A percentile compares a stretch with the other conserved stretches of the same genome.
These are phyloP conservation scores for Apodemia zela DNA, from an alignment of 2,888 invertebrate species.

Conservation along the genomic window DNA sequence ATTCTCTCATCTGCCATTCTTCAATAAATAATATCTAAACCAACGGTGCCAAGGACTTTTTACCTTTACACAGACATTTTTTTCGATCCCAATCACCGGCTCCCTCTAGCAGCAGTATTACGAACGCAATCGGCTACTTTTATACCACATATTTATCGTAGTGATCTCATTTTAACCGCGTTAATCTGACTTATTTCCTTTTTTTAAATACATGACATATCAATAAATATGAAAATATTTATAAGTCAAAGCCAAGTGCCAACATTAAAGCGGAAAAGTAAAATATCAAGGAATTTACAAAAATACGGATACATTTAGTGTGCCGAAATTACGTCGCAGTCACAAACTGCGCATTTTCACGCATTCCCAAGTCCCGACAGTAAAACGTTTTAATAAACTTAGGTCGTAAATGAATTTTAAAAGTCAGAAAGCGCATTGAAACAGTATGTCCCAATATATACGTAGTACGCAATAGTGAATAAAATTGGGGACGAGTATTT, in stretches of 20 bases:
- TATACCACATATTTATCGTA: too few species aligned
- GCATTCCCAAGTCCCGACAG: conserved; percentile 24
- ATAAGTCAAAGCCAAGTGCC: neutral
- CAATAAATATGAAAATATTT: neutral
- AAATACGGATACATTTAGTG: neutral
- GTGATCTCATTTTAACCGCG: too few species aligned
- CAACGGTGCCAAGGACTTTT: too few species aligned
- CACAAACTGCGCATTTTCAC: conserved; percentile 38
- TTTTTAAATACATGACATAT: neutral
- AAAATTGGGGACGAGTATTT: conserved; percentile 61
- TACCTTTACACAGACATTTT: too few species aligned
- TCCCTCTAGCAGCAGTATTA: too few species aligned
- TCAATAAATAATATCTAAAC: too few species aligned
- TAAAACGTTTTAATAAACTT: conserved; percentile 24
- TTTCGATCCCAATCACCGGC: too few species aligned
- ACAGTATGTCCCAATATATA: conserved; percentile 53
- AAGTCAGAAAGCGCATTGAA: conserved; percentile 58
- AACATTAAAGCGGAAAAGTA: neutral
- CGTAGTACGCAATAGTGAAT: conserved; percentile 66
- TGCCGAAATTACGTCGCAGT: conserved; percentile 22
- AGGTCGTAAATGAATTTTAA: conserved; percentile 47
- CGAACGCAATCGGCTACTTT: too few species aligned
- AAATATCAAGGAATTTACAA: neutral
- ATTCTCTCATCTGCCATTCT: too few species aligned
- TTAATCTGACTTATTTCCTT: neutral